Conservation (phyloP, 1,140 invertebrate species). For the Psix sp. region DNA sequence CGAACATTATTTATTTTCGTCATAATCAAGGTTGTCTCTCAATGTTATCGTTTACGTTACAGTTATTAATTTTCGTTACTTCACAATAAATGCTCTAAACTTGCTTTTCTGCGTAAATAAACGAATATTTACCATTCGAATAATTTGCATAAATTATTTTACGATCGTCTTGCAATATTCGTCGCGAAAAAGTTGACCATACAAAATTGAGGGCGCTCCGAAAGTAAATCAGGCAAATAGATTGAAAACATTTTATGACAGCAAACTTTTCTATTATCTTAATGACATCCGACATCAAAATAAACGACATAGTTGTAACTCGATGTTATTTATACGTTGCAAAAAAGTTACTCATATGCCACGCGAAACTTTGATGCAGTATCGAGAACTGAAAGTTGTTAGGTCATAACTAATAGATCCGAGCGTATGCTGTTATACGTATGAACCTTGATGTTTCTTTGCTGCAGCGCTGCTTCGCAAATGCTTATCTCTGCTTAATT, state of each 20-base stretch:
- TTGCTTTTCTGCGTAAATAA: too few relatives aligned
- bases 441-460: conserved; percentile 13
- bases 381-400: conserved; percentile 9
- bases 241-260: neutral
- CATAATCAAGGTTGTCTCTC: too few relatives aligned
- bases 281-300: conserved; percentile 7
- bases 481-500: conserved; percentile 30
- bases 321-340: neutral
- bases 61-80: too few relatives aligned
- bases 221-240: neutral
- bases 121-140: too few relatives aligned
- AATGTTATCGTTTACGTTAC: too few relatives aligned
- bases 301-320: conserved; percentile 6
- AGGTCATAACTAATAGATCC: conserved; percentile 12
- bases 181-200: too few relatives aligned
- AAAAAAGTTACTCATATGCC: conserved; percentile 20
- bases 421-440: too few relatives aligned
- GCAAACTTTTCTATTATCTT: conserved; percentile 7
- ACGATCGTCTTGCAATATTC: too few relatives aligned
- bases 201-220: too few relatives aligned
- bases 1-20: too few relatives aligned
- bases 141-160: too few relatives aligned
- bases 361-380: conserved; percentile 16
- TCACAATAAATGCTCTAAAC: too few relatives aligned
- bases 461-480: conserved; percentile 20